Evolutionary conservation across 2,888 invertebrate species (phyloP), one percentile per base, ranked within the genome.

Genomic region (Drosophila kokeensis): DNA sequence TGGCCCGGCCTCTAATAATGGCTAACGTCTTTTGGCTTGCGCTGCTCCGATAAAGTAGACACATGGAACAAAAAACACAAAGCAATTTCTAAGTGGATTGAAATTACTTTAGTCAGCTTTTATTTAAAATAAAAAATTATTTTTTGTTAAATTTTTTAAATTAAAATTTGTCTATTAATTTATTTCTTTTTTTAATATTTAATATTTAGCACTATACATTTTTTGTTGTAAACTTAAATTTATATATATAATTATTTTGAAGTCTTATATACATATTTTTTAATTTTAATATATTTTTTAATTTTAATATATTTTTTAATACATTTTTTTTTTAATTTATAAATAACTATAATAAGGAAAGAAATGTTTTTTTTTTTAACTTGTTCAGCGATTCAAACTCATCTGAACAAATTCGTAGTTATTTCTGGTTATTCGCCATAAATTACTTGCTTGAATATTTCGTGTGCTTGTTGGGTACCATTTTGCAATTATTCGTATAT

Each of bases 31-130:
- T 76, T 71, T 71, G 68, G 75, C 32, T 75, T 69, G 72, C 62
- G 77, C 59, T 84, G 73, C 85, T 76, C 68, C 66, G 65, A 73
- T 76, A 66, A 73, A 80, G 76, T 49, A 49, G 21, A 38, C 55
- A 54, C 10, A 24, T 4, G 1, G 10, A 0, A 4, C 0, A 24
- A 15, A 24, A 24, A 8, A 8, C 4, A 15, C 1, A 45, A 8
- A 24, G 1, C 45, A 4, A 2, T 45, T 21, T 45, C 21, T 4
- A 45, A 7, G 21, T 15, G 21, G 0, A 45, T 45, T 24, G 4
- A 24, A 45, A 45, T 24, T 8, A 8, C 24, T 8, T 15, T 4
- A 4, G 0, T 15, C 15, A 45, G 7, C 45, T 24, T 45, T 24
- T 8, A 45, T 24, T 4, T 45, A 4, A 7, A 15, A 32, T 32